Conservation (phyloP, 2,113 vertebrate species). For the Mohoua ochrocephala region DNA sequence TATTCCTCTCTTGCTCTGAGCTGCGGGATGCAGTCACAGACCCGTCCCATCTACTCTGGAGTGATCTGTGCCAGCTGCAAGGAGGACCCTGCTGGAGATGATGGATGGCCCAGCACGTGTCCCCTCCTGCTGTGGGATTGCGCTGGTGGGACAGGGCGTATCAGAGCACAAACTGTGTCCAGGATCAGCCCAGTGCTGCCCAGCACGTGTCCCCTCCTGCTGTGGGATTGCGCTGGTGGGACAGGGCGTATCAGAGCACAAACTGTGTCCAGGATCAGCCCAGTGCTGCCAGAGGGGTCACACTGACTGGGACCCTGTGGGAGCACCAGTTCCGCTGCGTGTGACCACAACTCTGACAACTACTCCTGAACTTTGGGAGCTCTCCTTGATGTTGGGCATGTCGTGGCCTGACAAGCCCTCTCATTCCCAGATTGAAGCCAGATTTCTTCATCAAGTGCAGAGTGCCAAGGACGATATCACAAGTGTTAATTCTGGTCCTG, state of each 20-base stretch:
- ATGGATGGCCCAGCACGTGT: not conserved
- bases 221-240: not conserved
- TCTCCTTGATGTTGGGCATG: not conserved
- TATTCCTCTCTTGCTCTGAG: constrained; percentile 1
- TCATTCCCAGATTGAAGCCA: not conserved
- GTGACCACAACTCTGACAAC: not conserved
- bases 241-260: not conserved
- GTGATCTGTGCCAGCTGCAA: not conserved
- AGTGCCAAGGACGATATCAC: not conserved
- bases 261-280: not conserved
- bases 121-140: not conserved
- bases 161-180: not conserved
- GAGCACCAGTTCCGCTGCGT: not conserved
- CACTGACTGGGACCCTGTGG: too few species aligned
- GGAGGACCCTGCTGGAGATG: not conserved
- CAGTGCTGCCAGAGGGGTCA: not conserved
- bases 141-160: not conserved
- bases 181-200: not conserved
- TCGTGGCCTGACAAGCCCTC: not conserved
- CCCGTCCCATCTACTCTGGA: not conserved
- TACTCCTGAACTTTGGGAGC: not conserved
- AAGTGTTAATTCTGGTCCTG: not conserved
- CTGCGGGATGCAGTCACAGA: not conserved
- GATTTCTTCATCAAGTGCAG: not conserved
- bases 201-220: not conserved